These are phyloP conservation scores for Paguma larvata DNA, from an alignment of 2,797 vertebrate species.

Conservation along the genomic window DNA sequence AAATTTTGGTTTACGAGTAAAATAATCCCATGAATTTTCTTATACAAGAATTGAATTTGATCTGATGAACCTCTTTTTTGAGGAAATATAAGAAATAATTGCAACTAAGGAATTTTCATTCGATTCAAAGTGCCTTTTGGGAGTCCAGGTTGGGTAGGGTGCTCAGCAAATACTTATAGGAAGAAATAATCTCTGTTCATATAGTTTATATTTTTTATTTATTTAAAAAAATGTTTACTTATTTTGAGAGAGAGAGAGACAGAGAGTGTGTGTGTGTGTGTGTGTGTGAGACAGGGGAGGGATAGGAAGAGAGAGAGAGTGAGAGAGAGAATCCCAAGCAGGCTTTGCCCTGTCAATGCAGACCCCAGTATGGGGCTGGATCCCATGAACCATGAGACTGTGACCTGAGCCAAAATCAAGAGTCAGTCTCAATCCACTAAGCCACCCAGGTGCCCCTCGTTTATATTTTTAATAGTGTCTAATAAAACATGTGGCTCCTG, in stretches of 20 bases:
- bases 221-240: too few relatives aligned
- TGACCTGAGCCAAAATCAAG: too few relatives aligned
- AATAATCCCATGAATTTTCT: slow-evolving; percentile 9
- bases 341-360: too few relatives aligned
- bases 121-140: background rate
- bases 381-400: too few relatives aligned
- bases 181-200: background rate
- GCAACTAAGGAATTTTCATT: slow-evolving; percentile 22
- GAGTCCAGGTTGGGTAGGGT: background rate
- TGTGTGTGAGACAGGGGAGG: too few relatives aligned
- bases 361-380: too few relatives aligned
- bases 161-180: background rate
- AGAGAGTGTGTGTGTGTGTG: too few relatives aligned
- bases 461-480: background rate
- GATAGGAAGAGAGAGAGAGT: too few relatives aligned
- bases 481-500: background rate
- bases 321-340: too few relatives aligned
- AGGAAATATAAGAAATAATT: slow-evolving; percentile 26
- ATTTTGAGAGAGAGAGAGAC: too few relatives aligned
- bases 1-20: slow-evolving; percentile 43
- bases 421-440: too few relatives aligned
- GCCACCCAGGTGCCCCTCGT: too few relatives aligned
- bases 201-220: background rate
- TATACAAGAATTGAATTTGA: slow-evolving; percentile 38
- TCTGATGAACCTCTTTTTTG: slow-evolving; percentile 34